phyloP scores from a whole-genome alignment of 1,140 invertebrate species.

The Choristoneura fumiferana region DNA sequence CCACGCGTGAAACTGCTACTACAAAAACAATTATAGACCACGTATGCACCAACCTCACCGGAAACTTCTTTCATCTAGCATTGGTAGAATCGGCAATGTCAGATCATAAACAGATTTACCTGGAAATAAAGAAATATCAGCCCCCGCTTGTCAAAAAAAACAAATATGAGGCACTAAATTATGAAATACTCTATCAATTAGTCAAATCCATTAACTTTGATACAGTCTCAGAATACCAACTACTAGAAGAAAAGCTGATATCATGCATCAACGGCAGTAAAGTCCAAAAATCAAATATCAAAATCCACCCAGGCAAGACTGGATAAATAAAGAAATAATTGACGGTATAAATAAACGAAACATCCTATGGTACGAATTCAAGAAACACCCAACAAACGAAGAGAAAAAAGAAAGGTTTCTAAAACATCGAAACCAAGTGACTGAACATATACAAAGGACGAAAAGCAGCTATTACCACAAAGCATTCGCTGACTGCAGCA shows the following conservation, averaged over 20 bases:
- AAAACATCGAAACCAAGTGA: not conserved
- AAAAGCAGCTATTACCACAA: not conserved
- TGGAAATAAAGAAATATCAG: conserved; percentile 10
- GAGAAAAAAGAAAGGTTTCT: not conserved
- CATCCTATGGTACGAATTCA: not conserved
- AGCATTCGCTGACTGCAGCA: not conserved
- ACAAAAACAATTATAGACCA: conserved; percentile 26
- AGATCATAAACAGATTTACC: conserved; percentile 28
- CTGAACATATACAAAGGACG: not conserved
- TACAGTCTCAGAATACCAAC: not conserved
- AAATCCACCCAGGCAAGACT: not conserved
- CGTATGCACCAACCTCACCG: conserved; percentile 22
- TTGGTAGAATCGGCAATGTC: conserved; percentile 23
- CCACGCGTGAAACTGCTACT: conserved; percentile 24
- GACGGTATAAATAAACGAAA: conserved; percentile 1
- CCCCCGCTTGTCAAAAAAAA: not conserved
- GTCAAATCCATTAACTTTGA: not conserved
- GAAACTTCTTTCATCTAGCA: conserved; percentile 21
- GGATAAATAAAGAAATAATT: conserved; percentile 9
- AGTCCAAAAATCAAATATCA: not conserved
- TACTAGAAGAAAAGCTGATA: not conserved
- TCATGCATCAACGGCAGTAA: not conserved
- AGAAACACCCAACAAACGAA: not conserved
- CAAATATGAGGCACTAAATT: conserved; percentile 1
- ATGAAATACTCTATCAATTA: not conserved